Percentiles rank a stretch among this genome's conserved stretches.
These are phyloP conservation scores for Anastrepha obliqua DNA, from an alignment of 1,140 invertebrate species.

Conservation along the genomic window DNA sequence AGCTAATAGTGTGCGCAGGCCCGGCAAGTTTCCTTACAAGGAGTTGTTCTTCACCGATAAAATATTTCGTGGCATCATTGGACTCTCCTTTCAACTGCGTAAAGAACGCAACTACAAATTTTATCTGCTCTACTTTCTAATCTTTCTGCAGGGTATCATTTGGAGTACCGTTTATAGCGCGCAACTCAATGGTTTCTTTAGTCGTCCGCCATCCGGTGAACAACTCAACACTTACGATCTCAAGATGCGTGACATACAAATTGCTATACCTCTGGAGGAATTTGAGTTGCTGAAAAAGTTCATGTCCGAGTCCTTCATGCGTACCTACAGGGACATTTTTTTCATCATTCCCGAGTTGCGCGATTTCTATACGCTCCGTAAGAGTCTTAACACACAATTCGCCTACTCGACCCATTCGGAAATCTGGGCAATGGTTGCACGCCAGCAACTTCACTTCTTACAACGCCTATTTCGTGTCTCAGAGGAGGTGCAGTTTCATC, in stretches of 20 bases:
- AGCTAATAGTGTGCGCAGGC: not conserved
- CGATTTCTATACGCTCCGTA: not conserved
- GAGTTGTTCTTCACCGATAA: conserved; percentile 17
- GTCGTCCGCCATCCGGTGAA: not conserved
- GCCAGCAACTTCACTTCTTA: conserved; percentile 4
- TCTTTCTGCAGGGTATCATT: conserved; percentile 33
- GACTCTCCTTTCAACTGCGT: not conserved
- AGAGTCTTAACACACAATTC: conserved; percentile 11
- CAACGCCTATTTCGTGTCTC: conserved; percentile 15
- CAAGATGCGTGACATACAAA: not conserved
- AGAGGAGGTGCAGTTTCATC: not conserved
- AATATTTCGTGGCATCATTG: conserved; percentile 43
- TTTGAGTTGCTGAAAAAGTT: conserved; percentile 6
- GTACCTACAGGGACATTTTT: not conserved
- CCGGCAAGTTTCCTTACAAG: not conserved
- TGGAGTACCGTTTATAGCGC: not conserved
- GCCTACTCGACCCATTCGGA: not conserved
- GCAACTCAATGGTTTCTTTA: not conserved
- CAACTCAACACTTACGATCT: conserved; percentile 44
- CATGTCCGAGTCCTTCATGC: not conserved
- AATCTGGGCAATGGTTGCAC: conserved; percentile 26
- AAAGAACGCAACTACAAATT: conserved; percentile 8
- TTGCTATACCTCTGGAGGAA: not conserved
- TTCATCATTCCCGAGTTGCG: not conserved
- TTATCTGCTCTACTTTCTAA: not conserved